Conservation (phyloP, 92 coral and sea anemone species). For the Chrysogorgia sp. region DNA sequence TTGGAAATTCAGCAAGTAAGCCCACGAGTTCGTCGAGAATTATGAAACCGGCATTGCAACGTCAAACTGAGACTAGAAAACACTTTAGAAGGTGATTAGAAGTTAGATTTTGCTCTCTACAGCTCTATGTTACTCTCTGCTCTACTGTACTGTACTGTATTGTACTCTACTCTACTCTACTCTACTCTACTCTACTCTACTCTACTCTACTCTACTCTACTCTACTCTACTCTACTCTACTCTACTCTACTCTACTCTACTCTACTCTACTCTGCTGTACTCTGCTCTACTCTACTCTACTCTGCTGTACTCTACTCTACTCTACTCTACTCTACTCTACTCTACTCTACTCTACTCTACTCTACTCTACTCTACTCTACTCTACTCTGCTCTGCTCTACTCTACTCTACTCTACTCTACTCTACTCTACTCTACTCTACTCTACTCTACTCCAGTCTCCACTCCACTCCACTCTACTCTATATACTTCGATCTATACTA, state of each 20-base stretch:
- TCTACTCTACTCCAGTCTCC: not conserved
- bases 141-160: not conserved
- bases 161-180: not conserved
- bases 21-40: slow-evolving; percentile 8
- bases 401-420: not conserved
- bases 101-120: too few relatives aligned
- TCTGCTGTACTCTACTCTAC: not conserved
- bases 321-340: not conserved
- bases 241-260: not conserved
- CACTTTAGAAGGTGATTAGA: slow-evolving; percentile 50
- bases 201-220: too few relatives aligned
- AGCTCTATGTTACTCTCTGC: not conserved
- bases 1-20: slow-evolving; percentile 65
- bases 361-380: not conserved
- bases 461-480: not conserved
- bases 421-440: not conserved
- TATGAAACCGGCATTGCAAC: slow-evolving; percentile 17
- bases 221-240: not conserved
- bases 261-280: not conserved
- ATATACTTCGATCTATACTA: too few relatives aligned
- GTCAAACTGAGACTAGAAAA: slow-evolving; percentile 55
- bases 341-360: not conserved
- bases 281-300: not conserved
- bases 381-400: not conserved
- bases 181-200: not conserved